Evolutionary conservation across 2,888 invertebrate genomes (phyloP), one percentile per base, ranked within the genome.

Genomic region (Ceratothoa steindachneri): DNA sequence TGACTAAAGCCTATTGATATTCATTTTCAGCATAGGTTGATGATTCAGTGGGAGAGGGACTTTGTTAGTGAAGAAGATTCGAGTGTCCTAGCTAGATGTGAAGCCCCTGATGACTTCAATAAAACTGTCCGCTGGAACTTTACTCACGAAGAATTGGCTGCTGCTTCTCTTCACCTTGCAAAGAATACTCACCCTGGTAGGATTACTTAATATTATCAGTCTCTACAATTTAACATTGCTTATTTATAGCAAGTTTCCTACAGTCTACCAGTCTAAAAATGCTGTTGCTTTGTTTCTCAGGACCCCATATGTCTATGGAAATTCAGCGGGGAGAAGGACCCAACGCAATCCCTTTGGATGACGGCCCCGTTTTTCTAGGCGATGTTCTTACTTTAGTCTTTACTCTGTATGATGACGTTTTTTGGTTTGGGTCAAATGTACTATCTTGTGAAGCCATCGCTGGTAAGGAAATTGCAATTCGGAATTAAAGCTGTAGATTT

Each of bases 401-500:
- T 69, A 81, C 81, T 1, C 68, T 80, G 7, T 70, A 78, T 12
- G 76, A 78, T 31, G 69, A 81, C 22, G 69, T 78, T 24, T 75
- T 77, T 60, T 67, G 74, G 72, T 75, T 80, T 41, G 81, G 81
- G 52, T 80, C 81, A 0, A 80, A 81, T 12, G 76, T 81, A 1
- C 71, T 81, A 2, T 67, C 79, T 19, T 82, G 82, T 71, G 81
- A 79, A 77, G 81, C 82, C 19, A 70, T 81, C 12, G 82, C 81
- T 67, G 80, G 81, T 71, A 69, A 55, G 66, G 77, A 64, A 19
- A 64, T 2, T 27, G 24, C 15, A 22, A n/a, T n/a, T n/a, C 22
- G 1, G 4, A 22, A 27, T 2, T 64, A 2, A 2, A 51, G 2
- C 2, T 64, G 1, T 67, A 29, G 27, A 15, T 29, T 67, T 30